phyloP scores from a whole-genome alignment of 2,797 vertebrate species.

The Cyprinodon diabolis region DNA sequence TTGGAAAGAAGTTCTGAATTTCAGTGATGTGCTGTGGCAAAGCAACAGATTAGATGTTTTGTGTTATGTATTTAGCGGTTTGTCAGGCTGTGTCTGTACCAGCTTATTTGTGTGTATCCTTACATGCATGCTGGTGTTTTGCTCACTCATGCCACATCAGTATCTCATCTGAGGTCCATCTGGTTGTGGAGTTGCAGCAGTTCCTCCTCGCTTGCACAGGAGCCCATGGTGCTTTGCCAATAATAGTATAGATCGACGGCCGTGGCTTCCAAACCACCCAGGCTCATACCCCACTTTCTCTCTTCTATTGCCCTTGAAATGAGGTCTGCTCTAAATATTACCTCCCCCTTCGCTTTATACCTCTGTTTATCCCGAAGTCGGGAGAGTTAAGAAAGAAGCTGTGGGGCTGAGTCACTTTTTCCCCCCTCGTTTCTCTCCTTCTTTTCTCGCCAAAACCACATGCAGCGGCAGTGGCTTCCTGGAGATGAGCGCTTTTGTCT shows the following conservation, averaged over 20 bases:
- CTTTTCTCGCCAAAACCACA: constrained; percentile 72
- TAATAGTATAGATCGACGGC: constrained; percentile 51
- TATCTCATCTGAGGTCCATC: constrained; percentile 85
- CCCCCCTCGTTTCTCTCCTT: constrained; percentile 51
- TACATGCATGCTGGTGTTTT: constrained; percentile 56
- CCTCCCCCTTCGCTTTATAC: constrained; percentile 71
- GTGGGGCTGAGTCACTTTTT: constrained; percentile 80
- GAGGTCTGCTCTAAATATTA: constrained; percentile 81
- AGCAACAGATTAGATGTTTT: constrained; percentile 24
- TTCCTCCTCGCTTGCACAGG: constrained; percentile 75
- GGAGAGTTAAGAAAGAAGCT: constrained; percentile 74
- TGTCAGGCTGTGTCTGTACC: constrained; percentile 40
- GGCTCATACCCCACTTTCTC: constrained; percentile 71
- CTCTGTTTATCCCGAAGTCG: constrained; percentile 75
- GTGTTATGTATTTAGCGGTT: constrained; percentile 48
- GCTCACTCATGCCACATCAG: constrained; percentile 78
- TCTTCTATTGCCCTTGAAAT: constrained; percentile 84
- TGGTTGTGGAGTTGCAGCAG: constrained; percentile 79
- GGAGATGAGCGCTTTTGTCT: constrained; percentile 82
- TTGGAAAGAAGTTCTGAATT: constrained; percentile 19
- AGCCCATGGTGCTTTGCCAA: constrained; percentile 65
- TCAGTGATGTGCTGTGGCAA: constrained; percentile 5
- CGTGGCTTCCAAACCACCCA: constrained; percentile 69
- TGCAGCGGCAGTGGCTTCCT: constrained; percentile 75
- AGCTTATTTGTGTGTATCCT: constrained; percentile 55